These are phyloP conservation scores for Manis crassicaudata DNA, from an alignment of 2,797 vertebrate genomes.

Conservation along the genomic window DNA sequence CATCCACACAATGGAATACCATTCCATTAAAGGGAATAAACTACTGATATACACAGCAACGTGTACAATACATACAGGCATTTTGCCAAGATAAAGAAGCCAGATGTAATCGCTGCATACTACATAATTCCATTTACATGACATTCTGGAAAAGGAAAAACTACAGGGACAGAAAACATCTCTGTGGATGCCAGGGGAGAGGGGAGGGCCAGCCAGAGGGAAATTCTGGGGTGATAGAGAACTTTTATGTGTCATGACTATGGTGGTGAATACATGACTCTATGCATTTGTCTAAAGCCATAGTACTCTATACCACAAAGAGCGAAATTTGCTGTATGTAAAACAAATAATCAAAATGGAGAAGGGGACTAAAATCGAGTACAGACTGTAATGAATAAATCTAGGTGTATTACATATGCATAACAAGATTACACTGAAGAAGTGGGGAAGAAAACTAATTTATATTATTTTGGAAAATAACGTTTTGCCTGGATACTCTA, in stretches of 20 bases:
- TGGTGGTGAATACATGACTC: not conserved
- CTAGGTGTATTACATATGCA: not conserved
- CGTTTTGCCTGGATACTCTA: not conserved
- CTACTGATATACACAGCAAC: not conserved
- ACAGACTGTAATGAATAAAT: not conserved
- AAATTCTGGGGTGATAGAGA: not conserved
- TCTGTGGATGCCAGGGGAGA: not conserved
- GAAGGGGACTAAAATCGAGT: not conserved
- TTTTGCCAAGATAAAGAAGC: not conserved
- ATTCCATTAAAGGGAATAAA: not conserved
- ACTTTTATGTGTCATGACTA: not conserved
- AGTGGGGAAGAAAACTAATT: not conserved
- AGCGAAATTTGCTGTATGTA: not conserved
- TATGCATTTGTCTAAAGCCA: not conserved
- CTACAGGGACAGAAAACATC: not conserved
- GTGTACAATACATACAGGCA: not conserved
- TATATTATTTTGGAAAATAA: not conserved
- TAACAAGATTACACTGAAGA: not conserved
- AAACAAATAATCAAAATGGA: not conserved
- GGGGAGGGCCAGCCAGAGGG: not conserved
- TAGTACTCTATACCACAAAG: not conserved
- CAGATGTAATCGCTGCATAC: not conserved
- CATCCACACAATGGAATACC: not conserved
- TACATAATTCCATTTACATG: not conserved
- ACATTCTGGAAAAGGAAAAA: not conserved